Percentiles rank a stretch among this genome's conserved stretches.
These are phyloP conservation scores for Siniperca undulata DNA, from an alignment of 2,797 vertebrate species.

Conservation along the genomic window DNA sequence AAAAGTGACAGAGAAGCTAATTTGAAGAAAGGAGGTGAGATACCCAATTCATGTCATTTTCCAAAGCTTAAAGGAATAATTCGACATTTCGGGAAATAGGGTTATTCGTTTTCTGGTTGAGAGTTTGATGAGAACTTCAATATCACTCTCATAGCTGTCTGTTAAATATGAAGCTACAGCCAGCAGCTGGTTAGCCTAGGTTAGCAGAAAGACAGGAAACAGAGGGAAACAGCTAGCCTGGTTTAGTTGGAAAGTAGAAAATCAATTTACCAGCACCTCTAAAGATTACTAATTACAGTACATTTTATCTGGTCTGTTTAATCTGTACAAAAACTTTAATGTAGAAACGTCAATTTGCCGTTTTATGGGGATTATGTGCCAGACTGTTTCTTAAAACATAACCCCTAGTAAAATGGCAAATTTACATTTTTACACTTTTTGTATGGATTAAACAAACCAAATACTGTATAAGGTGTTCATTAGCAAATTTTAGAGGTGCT, in stretches of 20 bases:
- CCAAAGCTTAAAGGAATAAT: neutral
- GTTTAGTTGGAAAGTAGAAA: neutral
- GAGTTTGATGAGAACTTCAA: neutral
- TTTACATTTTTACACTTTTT: neutral
- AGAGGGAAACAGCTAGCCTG: neutral
- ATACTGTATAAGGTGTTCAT: neutral
- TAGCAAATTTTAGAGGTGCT: neutral
- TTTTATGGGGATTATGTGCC: neutral
- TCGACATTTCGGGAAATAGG: neutral
- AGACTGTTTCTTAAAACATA: neutral
- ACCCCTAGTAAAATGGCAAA: neutral
- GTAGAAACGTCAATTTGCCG: neutral
- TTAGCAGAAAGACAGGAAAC: neutral
- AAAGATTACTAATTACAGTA: neutral
- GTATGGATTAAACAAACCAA: neutral
- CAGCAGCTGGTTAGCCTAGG: neutral
- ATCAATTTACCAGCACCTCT: neutral
- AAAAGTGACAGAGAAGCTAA: neutral
- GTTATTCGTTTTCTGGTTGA: neutral
- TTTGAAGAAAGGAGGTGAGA: neutral
- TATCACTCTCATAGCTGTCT: neutral
- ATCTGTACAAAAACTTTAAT: neutral
- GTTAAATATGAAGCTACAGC: neutral
- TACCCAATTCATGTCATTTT: neutral
- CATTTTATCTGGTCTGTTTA: neutral